Conservation (phyloP, 37 sponge, comb jelly and placozoan species). For the Bolinopsis microptera region DNA sequence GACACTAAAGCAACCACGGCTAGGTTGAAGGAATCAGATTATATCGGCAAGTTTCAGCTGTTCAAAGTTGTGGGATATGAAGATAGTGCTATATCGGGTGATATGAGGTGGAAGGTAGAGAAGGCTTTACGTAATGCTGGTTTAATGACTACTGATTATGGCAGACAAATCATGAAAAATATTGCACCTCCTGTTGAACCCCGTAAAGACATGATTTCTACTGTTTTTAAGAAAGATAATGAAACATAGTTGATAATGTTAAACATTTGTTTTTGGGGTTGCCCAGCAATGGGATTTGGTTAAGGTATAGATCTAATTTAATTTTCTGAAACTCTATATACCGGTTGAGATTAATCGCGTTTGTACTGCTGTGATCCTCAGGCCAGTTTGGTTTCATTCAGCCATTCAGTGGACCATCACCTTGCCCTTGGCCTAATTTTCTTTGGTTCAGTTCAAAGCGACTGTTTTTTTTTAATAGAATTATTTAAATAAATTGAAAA, state of each 20-base stretch:
- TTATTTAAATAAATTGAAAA: too few species aligned
- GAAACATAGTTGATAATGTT: background rate
- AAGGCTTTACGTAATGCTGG: conserved; percentile 81
- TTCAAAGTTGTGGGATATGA: conserved; percentile 42
- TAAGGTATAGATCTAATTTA: background rate
- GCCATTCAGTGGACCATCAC: too few species aligned
- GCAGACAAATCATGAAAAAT: conserved; percentile 70
- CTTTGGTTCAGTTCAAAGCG: too few species aligned
- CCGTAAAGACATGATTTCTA: conserved; percentile 76
- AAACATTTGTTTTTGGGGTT: background rate
- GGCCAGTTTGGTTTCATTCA: background rate
- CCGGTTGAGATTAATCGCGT: background rate
- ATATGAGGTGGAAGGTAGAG: conserved; percentile 78
- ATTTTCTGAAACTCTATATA: background rate
- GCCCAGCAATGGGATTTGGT: background rate
- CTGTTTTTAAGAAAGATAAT: conserved; percentile 71
- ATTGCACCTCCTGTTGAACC: conserved; percentile 76
- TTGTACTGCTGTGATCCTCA: background rate
- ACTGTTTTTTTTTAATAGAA: too few species aligned
- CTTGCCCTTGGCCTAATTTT: too few species aligned
- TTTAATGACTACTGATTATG: conserved; percentile 78
- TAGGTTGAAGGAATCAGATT: background rate
- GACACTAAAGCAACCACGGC: conserved; percentile 21
- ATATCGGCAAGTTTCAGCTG: background rate
- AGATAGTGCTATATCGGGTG: conserved; percentile 63